Base-by-base conservation (phyloP, 2,888 invertebrate genomes). In the Lasius fuliginosus region DNA sequence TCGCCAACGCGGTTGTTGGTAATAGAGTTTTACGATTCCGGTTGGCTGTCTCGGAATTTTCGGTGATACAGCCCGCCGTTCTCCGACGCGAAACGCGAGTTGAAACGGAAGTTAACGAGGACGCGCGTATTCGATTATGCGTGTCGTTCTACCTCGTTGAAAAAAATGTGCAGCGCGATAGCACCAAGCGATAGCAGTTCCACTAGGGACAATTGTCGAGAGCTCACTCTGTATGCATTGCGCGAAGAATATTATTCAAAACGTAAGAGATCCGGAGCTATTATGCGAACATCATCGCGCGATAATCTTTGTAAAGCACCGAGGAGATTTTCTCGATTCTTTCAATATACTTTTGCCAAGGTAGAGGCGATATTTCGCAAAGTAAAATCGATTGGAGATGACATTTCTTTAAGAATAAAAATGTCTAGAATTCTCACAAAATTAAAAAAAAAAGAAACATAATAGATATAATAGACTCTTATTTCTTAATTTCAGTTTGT, bases 1-100 rank as follows among this genome's bases (percentile, higher is more conserved):
- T 82, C 36, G 40, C 27, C 12, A 27, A 8, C 75, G 53, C 85
- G 84, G 36, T 82, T 76, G 83, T 85, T 46, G 84, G 84, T 88
- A 90, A 90, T 87, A 85, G 69, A 58, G 49, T 90, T 90, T 90
- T 90, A 90, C 56, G 87, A 68, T 49, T 56, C 30, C 15, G 82
- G 82, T 68, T 36, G 71, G 67, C 68, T 74, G 58, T 84, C 77
- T 79, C 76, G 73, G 68, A 84, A 89, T 89, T 85, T 84, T 74
- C 60, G 42, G 62, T 53, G 64, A 65, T 58, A 56, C 65, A 46
- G 79, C 68, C 46, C 36, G 65, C 79, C 75, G 12, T 87, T 69
- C 62, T 75, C 73, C 67, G 40, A 67, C 67, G 60, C 49, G 46
- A 71, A 79, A 68, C 49, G 18, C 33, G 23, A 56, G 23, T 46